phyloP scores from a whole-genome alignment of 2,797 vertebrate species.

The Esox lucius region DNA sequence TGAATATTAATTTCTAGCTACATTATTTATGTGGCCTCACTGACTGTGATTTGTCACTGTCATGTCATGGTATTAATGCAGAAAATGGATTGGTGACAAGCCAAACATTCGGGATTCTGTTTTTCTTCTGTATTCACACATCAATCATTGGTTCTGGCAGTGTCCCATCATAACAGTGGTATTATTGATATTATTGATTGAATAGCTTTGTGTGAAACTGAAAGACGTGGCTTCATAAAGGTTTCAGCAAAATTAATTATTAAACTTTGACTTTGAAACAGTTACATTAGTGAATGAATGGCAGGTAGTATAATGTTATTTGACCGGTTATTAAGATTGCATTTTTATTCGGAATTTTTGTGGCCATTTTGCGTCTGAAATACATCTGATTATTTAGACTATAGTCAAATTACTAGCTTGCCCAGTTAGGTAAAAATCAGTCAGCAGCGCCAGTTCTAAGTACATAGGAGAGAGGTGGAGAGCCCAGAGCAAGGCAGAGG shows the following conservation, averaged over 20 bases:
- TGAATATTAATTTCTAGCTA: constrained; percentile 8
- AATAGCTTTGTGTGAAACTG: not conserved
- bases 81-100: constrained; percentile 1
- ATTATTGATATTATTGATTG: not conserved
- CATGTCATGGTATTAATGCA: constrained; percentile 14
- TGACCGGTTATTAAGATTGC: too few species aligned
- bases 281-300: too few species aligned
- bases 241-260: not conserved
- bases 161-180: not conserved
- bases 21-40: constrained; percentile 1
- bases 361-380: too few species aligned
- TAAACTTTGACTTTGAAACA: not conserved
- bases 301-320: too few species aligned
- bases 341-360: too few species aligned
- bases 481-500: constrained; percentile 10
- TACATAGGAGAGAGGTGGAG: not conserved
- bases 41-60: constrained; percentile 29
- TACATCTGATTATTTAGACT: constrained; percentile 16
- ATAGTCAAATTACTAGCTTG: not conserved
- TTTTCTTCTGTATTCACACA: not conserved
- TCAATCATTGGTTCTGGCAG: too few species aligned
- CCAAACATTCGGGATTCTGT: not conserved
- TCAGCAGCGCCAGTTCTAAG: not conserved
- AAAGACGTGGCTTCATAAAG: too few species aligned
- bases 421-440: not conserved